Evolutionary conservation across 2,888 invertebrate genomes (phyloP), one percentile per base, ranked within the genome.

Genomic region (Rhaphigaster nebulosa): DNA sequence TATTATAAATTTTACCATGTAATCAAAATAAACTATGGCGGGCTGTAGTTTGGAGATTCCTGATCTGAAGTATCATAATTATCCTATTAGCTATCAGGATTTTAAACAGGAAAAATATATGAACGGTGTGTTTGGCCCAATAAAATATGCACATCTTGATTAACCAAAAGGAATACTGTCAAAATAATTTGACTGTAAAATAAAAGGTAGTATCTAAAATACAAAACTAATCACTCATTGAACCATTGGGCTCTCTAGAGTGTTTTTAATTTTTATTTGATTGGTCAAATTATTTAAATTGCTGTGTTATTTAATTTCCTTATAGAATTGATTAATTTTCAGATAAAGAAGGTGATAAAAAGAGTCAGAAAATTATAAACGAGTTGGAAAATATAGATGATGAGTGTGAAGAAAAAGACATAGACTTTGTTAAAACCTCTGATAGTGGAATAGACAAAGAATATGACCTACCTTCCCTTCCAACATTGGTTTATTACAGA

Each of bases 341-440:
- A 98, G 98, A 98, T 94, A 96, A 97, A 93, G 98, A 98, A 94
- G 97, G 97, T 15, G 98, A 98, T 93, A 97, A 98, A 93, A 97
- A 97, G 93, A 97, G 97, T 45, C 97, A 97, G 92, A 97, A 97
- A 93, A 98, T 98, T 91, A 94, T 98, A 0, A 96, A 96, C 93
- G 98, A 98, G 93, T 93, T 98, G 91, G 98, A 98, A 94, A 98
- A 98, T 93, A 98, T 98, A 93, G 98, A 98, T 93, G 98, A 98
- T 93, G 98, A 98, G 93, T 98, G 98, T 93, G 98, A 98, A 94
- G 97, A 98, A 93, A 97, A 97, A 93, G 96, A 97, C 93, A 97
- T 98, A 92, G 97, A 97, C 93, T 98, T 98, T 93, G 97, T 98
- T 0, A 98, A 98, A 94, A 98, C 98, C 92, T 98, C 98, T 18